Evolutionary conservation across 2,113 vertebrate species (phyloP), one percentile per base, ranked within the genome.

Genomic region (Echinops telfairi): DNA sequence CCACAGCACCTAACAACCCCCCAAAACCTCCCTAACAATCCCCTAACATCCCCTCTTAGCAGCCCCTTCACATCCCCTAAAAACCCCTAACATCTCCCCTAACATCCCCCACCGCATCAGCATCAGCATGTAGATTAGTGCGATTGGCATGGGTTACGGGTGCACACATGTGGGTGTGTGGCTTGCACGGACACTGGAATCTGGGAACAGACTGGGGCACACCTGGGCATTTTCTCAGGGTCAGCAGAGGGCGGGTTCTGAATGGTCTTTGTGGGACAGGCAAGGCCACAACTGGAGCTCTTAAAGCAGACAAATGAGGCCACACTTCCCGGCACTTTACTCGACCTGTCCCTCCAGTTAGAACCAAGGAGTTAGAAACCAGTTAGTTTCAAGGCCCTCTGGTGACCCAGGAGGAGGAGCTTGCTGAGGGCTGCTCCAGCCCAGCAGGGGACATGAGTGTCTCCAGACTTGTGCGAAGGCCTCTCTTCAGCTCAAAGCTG

Each of bases 381-480:
- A n/a, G n/a, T n/a, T n/a, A n/a, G n/a, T 53, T 53, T 14, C 47
- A 53, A 53, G 47, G 47, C 1, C 47, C 47, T 40, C 40, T 53
- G 47, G 9, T 12, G 47, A 11, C 47, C 10, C 5, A 6, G 47
- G 47, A 14, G 47, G 9, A 53, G 47, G 47, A 53, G 10, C 47
- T 53, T 53, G 47, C 47, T 53, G 47, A 53, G 47, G 47, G 47
- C 47, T 9, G 1, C 92, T 33, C 36, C 14, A 16, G 43, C 4
- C 31, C 12, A 2, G 57, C 29, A 2, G 14, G 53, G 40, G 11
- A n/a, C 22, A 0, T 23, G 19, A 64, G 36, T 10, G 15, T 38
- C 29, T 70, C 19, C 19, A 31, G 12, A 25, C 14, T 36, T 4
- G 27, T 22, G 1, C 0, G 33, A 29, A 15, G 12, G 57, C 4